These are phyloP conservation scores for Nothoprocta perdicaria DNA, from an alignment of 2,113 vertebrate species.

Conservation along the genomic window DNA sequence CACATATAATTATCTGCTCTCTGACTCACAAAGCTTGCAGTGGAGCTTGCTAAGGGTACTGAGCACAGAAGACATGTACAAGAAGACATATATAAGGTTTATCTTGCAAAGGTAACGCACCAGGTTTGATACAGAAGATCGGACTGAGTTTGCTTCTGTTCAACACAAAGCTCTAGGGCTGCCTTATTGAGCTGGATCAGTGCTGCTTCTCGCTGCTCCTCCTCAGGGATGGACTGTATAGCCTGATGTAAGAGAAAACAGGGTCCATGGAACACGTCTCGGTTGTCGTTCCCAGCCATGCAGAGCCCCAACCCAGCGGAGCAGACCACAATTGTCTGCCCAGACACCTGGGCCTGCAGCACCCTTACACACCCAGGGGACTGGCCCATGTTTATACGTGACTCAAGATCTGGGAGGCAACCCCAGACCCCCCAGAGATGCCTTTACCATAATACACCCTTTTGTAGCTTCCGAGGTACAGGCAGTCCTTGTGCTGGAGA, in stretches of 20 bases:
- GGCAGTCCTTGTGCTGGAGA: background rate
- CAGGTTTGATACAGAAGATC: conserved; percentile 73
- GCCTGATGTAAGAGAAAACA: conserved; percentile 71
- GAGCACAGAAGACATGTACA: background rate
- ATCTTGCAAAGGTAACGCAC: conserved; percentile 69
- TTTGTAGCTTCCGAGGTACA: background rate
- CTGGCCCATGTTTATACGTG: accelerated
- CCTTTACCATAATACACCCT: background rate
- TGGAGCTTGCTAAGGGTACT: background rate
- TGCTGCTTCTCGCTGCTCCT: conserved; percentile 71
- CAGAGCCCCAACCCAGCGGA: background rate
- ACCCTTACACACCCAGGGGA: background rate
- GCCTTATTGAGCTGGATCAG: conserved; percentile 80
- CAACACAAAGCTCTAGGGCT: conserved; percentile 76
- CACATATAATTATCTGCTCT: background rate
- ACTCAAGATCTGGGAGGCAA: background rate
- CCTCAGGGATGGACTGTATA: conserved; percentile 70
- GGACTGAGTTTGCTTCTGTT: conserved; percentile 39
- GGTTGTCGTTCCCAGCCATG: background rate
- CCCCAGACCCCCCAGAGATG: background rate
- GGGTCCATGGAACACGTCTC: background rate
- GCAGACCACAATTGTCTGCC: background rate
- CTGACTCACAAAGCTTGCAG: conserved; percentile 11
- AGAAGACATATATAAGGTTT: background rate
- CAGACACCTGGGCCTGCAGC: background rate